phyloP scores from a whole-genome alignment of 2,113 vertebrate genomes.

The Neolamprologus tretocephalus region DNA sequence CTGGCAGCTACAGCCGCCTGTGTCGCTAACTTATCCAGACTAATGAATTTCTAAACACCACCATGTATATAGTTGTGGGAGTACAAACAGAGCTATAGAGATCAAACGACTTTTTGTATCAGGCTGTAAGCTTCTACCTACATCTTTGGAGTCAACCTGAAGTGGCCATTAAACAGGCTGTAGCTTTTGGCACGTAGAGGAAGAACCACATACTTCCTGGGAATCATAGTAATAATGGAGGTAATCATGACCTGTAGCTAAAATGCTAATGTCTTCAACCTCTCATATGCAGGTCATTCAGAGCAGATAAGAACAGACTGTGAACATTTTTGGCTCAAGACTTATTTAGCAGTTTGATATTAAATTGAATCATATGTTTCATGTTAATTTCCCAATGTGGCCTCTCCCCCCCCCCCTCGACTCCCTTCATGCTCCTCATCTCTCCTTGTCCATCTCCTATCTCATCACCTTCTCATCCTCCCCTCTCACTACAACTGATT shows the following conservation, averaged over 20 bases:
- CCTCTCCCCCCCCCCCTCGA: not conserved
- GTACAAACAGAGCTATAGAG: not conserved
- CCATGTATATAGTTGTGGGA: not conserved
- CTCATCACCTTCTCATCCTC: not conserved
- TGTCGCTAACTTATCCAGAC: not conserved
- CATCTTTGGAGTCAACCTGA: not conserved
- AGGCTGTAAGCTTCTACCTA: not conserved
- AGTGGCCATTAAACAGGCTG: not conserved
- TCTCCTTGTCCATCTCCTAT: not conserved
- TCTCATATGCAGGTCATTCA: not conserved
- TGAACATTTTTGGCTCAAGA: not conserved
- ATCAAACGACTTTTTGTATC: not conserved
- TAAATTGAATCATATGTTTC: not conserved
- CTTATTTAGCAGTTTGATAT: not conserved
- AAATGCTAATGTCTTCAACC: not conserved
- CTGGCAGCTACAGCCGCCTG: not conserved
- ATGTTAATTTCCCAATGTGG: not conserved
- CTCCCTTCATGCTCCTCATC: not conserved
- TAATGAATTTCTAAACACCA: not conserved
- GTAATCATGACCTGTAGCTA: not conserved
- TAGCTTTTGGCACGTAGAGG: not conserved
- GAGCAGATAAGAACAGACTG: not conserved
- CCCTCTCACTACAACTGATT: not conserved
- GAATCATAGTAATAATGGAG: not conserved
- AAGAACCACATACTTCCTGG: not conserved